Percentiles rank a stretch among this genome's conserved stretches.
Evolutionary conservation across 2,113 vertebrate species (phyloP).

Genomic region (Xyliphius kryptos): DNA sequence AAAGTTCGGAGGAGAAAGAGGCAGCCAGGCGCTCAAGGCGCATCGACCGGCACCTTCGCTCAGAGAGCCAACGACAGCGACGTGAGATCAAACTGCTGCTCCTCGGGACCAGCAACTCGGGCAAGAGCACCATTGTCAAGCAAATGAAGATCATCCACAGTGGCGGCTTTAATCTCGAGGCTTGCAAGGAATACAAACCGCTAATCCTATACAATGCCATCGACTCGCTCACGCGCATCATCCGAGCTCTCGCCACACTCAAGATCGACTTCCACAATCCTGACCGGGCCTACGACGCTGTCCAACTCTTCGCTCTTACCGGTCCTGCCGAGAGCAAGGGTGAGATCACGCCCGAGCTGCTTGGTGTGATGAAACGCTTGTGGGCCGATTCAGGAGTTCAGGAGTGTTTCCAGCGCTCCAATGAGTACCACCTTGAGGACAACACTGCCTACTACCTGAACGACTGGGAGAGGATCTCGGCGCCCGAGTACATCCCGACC

Average conservation of each 20-base stretch:
- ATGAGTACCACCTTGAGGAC: slow-evolving; percentile 97
- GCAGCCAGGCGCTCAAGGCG: slow-evolving; percentile 95
- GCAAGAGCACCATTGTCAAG: slow-evolving; percentile 98
- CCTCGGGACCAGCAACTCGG: slow-evolving; percentile 96
- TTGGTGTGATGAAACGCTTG: slow-evolving; percentile 92
- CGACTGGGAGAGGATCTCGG: slow-evolving; percentile 92
- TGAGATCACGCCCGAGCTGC: slow-evolving; percentile 90
- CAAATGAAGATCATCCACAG: slow-evolving; percentile 99
- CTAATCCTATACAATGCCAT: slow-evolving; percentile 98
- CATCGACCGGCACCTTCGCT: slow-evolving; percentile 98
- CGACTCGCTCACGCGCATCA: slow-evolving; percentile 96
- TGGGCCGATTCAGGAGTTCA: slow-evolving; percentile 93
- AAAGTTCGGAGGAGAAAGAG: slow-evolving; percentile 99
- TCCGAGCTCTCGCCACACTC: slow-evolving; percentile 87
- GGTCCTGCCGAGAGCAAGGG: slow-evolving; percentile 96
- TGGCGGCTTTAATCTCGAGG: slow-evolving; percentile 94
- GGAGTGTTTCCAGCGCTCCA: slow-evolving; percentile 93
- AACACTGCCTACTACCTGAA: slow-evolving; percentile 97
- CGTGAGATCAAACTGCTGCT: slow-evolving; percentile 95
- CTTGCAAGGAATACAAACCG: slow-evolving; percentile 97
- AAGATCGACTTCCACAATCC: slow-evolving; percentile 97
- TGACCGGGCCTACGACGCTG: slow-evolving; percentile 91
- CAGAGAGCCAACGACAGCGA: slow-evolving; percentile 93
- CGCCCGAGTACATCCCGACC: slow-evolving; percentile 88
- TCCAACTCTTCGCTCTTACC: slow-evolving; percentile 94